Evolutionary conservation across 2,888 invertebrate species (phyloP).

Genomic region (Arge pagana): DNA sequence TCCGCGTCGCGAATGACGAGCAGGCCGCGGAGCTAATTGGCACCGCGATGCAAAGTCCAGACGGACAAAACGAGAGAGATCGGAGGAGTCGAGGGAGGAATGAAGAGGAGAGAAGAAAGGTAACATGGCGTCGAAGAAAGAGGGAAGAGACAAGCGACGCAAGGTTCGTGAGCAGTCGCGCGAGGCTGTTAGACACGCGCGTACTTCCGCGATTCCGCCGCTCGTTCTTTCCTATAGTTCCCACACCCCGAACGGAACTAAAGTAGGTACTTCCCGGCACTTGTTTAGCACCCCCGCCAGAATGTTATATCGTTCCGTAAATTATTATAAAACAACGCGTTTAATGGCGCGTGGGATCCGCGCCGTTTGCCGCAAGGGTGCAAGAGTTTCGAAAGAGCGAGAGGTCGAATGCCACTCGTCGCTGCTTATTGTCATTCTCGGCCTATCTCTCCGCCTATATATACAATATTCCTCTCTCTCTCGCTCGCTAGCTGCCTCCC

Average conservation of each 20-base stretch:
- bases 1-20: no score
- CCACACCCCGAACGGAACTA: not conserved
- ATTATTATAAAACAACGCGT: conserved; percentile 58
- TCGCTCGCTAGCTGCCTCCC: not conserved
- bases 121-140: no score
- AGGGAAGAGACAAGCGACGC: no score
- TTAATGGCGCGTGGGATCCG: conserved; percentile 56
- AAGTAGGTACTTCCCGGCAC: conserved; percentile 12
- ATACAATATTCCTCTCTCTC: not conserved
- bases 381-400: conserved; percentile 7
- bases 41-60: no score
- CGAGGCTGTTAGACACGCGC: no score
- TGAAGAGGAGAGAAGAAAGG: no score
- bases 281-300: conserved; percentile 20
- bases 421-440: conserved; percentile 45
- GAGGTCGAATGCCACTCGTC: conserved; percentile 21
- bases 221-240: no score
- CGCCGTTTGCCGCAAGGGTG: conserved; percentile 15
- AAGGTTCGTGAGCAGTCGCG: no score
- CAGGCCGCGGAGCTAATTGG: no score
- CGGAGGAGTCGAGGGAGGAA: no score
- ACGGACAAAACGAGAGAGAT: no score
- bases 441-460: not conserved
- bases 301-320: conserved; percentile 45
- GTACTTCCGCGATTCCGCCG: no score